Evolutionary conservation across 2,797 vertebrate species (phyloP).

Genomic region (Etheostoma nigrum): DNA sequence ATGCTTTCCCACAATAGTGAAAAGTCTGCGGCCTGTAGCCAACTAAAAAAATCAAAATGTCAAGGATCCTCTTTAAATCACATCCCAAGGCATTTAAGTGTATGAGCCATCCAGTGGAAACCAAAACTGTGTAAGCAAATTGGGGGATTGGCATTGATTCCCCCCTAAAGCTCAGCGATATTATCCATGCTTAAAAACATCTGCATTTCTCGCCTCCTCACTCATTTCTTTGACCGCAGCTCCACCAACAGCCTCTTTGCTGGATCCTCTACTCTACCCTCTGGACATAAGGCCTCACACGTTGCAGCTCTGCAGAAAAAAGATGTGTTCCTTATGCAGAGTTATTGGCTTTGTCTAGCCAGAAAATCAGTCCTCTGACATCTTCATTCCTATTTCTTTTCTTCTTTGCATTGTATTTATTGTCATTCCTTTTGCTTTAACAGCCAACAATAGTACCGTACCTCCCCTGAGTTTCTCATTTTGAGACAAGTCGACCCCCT

Average conservation of each 20-base stretch:
- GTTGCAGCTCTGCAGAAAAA: constrained; percentile 6
- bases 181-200: constrained; percentile 55
- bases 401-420: constrained; percentile 14
- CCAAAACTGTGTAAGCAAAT: constrained; percentile 58
- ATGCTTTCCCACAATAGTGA: constrained; percentile 49
- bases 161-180: constrained; percentile 54
- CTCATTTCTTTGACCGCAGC: constrained; percentile 48
- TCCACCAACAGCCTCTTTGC: constrained; percentile 7
- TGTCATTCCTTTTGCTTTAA: constrained; percentile 13
- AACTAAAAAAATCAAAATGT: constrained; percentile 60
- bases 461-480: too few species aligned
- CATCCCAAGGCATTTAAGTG: constrained; percentile 39
- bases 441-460: neutral
- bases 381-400: constrained; percentile 11
- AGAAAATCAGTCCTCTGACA: constrained; percentile 23
- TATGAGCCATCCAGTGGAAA: constrained; percentile 60
- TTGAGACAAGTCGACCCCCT: too few species aligned
- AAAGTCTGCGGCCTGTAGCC: constrained; percentile 36
- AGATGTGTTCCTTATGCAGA: neutral
- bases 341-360: constrained; percentile 27
- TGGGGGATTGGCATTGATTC: constrained; percentile 50
- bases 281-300: constrained; percentile 6
- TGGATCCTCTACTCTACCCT: constrained; percentile 5
- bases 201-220: constrained; percentile 39
- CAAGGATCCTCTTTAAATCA: constrained; percentile 61